Conservation (phyloP, 2,888 invertebrate genomes). For the Plebejus melissa region DNA sequence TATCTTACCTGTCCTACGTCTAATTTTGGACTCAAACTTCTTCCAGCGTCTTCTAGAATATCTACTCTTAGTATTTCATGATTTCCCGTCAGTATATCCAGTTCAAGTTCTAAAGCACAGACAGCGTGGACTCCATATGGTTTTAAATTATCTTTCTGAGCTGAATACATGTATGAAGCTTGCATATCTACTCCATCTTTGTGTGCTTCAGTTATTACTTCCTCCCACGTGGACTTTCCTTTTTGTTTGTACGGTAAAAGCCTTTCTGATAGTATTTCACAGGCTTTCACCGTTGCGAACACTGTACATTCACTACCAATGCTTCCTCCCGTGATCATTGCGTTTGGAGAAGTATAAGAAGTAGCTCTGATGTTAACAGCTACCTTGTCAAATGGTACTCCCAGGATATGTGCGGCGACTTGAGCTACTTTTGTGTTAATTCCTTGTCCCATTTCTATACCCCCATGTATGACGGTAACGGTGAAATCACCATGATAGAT, state of each 20-base stretch:
- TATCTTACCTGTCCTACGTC: constrained; percentile 83
- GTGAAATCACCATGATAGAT: constrained; percentile 84
- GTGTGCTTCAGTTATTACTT: constrained; percentile 76
- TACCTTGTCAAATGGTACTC: constrained; percentile 82
- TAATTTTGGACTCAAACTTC: constrained; percentile 84
- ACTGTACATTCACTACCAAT: constrained; percentile 82
- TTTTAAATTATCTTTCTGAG: constrained; percentile 66
- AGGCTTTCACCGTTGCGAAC: constrained; percentile 80
- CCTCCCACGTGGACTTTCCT: constrained; percentile 77
- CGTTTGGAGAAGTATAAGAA: constrained; percentile 81
- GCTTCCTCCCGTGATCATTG: constrained; percentile 81
- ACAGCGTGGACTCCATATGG: constrained; percentile 82
- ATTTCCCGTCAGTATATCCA: constrained; percentile 89
- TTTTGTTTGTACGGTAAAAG: constrained; percentile 79
- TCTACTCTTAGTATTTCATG: constrained; percentile 83
- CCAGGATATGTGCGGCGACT: constrained; percentile 85
- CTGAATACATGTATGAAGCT: constrained; percentile 79
- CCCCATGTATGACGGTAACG: constrained; percentile 83
- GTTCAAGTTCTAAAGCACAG: constrained; percentile 83
- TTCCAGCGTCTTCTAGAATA: constrained; percentile 85
- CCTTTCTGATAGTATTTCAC: constrained; percentile 79
- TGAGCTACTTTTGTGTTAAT: constrained; percentile 90
- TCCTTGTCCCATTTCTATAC: constrained; percentile 88
- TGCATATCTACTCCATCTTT: constrained; percentile 77
- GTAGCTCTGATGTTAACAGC: constrained; percentile 79